Evolutionary conservation across 2,797 vertebrate species (phyloP), one percentile per base, ranked within the genome.

Genomic region (Chromis chromis): DNA sequence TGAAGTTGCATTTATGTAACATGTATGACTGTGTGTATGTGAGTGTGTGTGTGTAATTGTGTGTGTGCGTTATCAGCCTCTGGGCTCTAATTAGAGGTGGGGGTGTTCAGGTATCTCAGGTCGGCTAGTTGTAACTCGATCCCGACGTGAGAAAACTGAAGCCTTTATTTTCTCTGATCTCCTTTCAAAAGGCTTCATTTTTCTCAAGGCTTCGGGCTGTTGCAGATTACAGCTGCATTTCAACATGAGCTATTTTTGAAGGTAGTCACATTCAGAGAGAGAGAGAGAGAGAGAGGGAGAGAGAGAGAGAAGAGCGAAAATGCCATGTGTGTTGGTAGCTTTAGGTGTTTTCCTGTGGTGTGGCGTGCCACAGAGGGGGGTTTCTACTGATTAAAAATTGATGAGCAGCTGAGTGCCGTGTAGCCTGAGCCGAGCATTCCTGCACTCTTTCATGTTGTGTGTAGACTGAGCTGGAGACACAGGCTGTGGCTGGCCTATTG

Each of bases 361-460:
- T 78, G 76, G 74, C 6, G 16, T 57, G 73, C 62, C 70, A 67
- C 70, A 79, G 76, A 69, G 82, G 83, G 81, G 84, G 84, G 83
- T 65, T 89, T 86, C 83, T 85, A 10, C 82, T 88, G 79, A 92
- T 94, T 83, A 92, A 92, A 90, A 87, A 91, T 94, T 90, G 87
- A 94, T 93, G 89, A 85, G 79, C 75, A 84, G 81, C 85, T 88
- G 86, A 86, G 89, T 85, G 83, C 78, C 6, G 11, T 89, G 85
- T 86, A 85, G 87, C 86, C 79, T 50, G 81, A 82, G 82, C 81
- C 44, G 65, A 76, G 84, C 89, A 94, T 94, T 93, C 89, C 89
- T 88, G 82, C 76, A 90, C 82, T 90, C 78, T 82, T 78, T 89
- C 58, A 82, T 84, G 74, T 69, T 64, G 55, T 73, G 61, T 55